Percentiles rank a stretch among this genome's conserved stretches.
Conservation (phyloP, 2,797 vertebrate genomes). For the Phalanger gymnotis region DNA sequence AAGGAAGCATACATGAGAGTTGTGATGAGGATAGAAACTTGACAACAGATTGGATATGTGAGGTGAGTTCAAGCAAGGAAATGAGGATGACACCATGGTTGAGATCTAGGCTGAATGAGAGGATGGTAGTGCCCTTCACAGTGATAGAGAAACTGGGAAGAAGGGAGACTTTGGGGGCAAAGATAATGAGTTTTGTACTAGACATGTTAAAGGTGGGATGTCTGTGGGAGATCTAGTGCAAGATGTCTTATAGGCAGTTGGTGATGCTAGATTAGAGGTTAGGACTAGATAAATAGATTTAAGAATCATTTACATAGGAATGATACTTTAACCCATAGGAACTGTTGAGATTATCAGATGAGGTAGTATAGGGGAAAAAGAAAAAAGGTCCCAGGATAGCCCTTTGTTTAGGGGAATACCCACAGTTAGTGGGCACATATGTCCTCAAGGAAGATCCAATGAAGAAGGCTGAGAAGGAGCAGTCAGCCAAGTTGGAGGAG, state of each 20-base stretch:
- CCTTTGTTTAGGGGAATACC: neutral
- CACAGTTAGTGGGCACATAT: neutral
- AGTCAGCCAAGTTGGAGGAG: neutral
- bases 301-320: neutral
- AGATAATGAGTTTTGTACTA: neutral
- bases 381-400: neutral
- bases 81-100: neutral
- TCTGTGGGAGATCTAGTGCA: neutral
- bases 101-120: too few relatives aligned
- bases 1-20: neutral
- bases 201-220: neutral
- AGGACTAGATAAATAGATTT: neutral
- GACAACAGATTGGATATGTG: neutral
- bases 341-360: neutral
- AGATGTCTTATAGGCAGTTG: neutral
- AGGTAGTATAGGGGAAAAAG: neutral
- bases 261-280: neutral
- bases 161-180: neutral
- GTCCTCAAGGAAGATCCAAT: neutral
- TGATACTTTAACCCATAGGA: neutral
- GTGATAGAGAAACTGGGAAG: neutral
- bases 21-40: neutral
- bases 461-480: neutral
- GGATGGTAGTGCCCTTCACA: neutral
- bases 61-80: neutral